Base-by-base conservation (phyloP, 1,140 invertebrate genomes). In the Drosophila sproati region DNA sequence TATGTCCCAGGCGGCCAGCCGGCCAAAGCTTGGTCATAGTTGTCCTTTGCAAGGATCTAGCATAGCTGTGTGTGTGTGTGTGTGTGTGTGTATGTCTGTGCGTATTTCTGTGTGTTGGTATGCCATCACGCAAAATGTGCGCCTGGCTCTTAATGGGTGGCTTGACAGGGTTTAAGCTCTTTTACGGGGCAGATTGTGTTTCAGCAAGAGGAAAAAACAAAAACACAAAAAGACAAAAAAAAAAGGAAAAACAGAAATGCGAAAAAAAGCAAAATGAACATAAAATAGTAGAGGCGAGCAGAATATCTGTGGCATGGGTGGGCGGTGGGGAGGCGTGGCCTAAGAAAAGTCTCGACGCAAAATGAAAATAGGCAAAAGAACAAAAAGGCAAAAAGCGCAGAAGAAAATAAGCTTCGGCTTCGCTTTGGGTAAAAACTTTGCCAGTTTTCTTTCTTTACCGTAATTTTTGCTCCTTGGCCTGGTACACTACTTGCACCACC, bases 91-190 rank as follows among this genome's bases (percentile, higher is more conserved):
- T 76, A 80, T 85, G 45, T 80, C 70, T 73, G 48, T 74, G 73
- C 70, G 32, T 55, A 7, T 73, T 7, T 32, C 2, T 70, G 68
- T 76, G 73, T 76, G 68, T 74, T 52, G 80, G 83, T 85, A 89
- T 89, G 85, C 83, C 80, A 87, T 80, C 83, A 87, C 83, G 83
- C 83, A 87, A 88, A 87, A 87, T 88, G 88, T 83, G 74, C 76
- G 80, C 75, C 77, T 74, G 75, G 63, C 88, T 91, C 80, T 82
- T 91, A 91, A 91, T 91, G 88, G 88, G 82, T 91, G 88, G 88
- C 88, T 79, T 91, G 88, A 87, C 88, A 83, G 88, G 88, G 86
- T 90, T 89, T 89, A 89, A 89, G 86, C 86, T 89, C 85, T 86
- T 89, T 89, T 82, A 89, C 81, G 81, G 85, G 70, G 81, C 86